Evolutionary conservation across 2,113 vertebrate genomes (phyloP).

Genomic region (Lycocorax pyrrhopterus): DNA sequence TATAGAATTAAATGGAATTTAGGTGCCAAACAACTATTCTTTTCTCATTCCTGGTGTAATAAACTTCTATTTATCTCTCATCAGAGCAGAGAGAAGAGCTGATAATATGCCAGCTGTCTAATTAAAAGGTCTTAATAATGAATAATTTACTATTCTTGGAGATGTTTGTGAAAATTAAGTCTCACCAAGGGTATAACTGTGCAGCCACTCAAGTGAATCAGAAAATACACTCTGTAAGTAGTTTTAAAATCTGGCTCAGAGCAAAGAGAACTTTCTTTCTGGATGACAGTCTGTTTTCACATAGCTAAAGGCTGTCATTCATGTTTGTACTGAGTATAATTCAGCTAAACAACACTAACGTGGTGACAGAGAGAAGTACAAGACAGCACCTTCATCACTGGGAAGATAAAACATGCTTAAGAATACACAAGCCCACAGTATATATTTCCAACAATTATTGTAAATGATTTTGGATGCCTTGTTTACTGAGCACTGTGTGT

Average conservation of each 20-base stretch:
- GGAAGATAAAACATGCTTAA: not conserved
- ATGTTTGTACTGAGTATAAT: not conserved
- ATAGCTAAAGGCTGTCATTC: not conserved
- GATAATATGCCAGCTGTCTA: not conserved
- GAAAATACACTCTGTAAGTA: not conserved
- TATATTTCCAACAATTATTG: not conserved
- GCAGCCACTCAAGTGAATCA: not conserved
- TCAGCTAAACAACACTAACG: not conserved
- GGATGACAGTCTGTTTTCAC: not conserved
- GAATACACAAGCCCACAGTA: not conserved
- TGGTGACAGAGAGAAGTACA: not conserved
- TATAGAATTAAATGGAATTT: conserved; percentile 1
- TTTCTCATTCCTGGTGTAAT: not conserved
- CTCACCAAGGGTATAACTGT: not conserved
- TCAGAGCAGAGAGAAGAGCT: not conserved
- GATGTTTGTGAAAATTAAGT: conserved; percentile 28
- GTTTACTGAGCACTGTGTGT: not conserved
- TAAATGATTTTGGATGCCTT: not conserved
- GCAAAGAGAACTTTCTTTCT: not conserved
- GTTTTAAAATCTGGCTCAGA: not conserved
- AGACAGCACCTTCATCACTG: not conserved
- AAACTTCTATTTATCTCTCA: not conserved
- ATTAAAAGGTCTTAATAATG: conserved; percentile 46
- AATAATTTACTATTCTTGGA: conserved; percentile 52
- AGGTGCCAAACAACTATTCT: not conserved